A percentile compares a stretch with the other conserved stretches of the same genome.
Conservation (phyloP, 2,113 vertebrate genomes). For the Apodemus sylvaticus region DNA sequence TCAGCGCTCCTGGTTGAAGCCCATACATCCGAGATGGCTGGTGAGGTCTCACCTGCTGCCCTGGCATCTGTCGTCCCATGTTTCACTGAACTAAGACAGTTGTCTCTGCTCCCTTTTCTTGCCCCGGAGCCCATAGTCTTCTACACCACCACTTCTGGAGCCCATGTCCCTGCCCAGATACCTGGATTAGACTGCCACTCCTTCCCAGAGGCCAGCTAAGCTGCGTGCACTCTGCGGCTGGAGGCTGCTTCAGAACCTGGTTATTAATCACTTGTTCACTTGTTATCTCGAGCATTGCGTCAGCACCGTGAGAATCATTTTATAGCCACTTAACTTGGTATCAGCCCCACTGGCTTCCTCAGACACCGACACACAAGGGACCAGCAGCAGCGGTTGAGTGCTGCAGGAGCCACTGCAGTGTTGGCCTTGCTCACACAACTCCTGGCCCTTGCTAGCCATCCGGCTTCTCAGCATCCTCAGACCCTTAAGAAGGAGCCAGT, state of each 20-base stretch:
- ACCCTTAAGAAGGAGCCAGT: background rate
- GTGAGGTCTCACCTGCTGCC: background rate
- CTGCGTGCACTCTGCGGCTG: constrained; percentile 3
- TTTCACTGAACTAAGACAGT: background rate
- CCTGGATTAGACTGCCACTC: background rate
- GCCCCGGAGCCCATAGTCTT: background rate
- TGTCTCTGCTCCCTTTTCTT: background rate
- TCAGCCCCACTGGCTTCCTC: background rate
- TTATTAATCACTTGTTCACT: constrained; percentile 73
- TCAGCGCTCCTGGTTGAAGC: background rate
- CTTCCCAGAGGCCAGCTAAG: background rate
- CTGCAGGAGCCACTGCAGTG: background rate
- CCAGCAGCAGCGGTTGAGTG: background rate
- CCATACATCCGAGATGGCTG: background rate
- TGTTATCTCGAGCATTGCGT: constrained; percentile 72
- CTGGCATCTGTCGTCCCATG: background rate
- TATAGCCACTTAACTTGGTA: constrained; percentile 50
- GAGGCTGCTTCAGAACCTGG: constrained; percentile 51
- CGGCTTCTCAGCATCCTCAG: background rate
- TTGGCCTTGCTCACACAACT: background rate
- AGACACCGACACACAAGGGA: background rate
- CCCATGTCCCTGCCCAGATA: background rate
- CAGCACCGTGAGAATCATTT: constrained; percentile 79
- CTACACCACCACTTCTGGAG: background rate
- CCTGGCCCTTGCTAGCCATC: background rate